Evolutionary conservation across 2,888 invertebrate genomes (phyloP).

Genomic region (Isotomurus palustris): DNA sequence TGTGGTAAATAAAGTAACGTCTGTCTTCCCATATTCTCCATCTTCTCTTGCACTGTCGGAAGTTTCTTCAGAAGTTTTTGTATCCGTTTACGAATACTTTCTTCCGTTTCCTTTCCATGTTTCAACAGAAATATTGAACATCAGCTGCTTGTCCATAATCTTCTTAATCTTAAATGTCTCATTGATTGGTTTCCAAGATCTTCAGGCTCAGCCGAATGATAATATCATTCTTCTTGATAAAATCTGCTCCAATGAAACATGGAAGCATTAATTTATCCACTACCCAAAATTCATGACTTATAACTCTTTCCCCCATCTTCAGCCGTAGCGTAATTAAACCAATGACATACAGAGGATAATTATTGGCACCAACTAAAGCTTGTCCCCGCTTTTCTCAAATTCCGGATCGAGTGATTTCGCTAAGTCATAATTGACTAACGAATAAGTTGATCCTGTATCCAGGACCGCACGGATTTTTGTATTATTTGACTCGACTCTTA

Average conservation of each 20-base stretch:
- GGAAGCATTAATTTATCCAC: background rate
- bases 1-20: constrained; percentile 6
- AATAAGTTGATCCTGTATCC: constrained; percentile 3
- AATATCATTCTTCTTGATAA: constrained; percentile 6
- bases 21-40: background rate
- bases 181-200: too few relatives aligned
- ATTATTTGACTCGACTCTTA: too few relatives aligned
- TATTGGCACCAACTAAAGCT: background rate
- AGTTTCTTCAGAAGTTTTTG: constrained; percentile 8
- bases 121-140: too few relatives aligned
- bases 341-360: background rate
- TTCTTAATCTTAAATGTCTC: too few relatives aligned
- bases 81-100: too few relatives aligned
- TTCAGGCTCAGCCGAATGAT: too few relatives aligned
- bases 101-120: background rate
- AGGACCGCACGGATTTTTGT: too few relatives aligned
- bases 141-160: too few relatives aligned
- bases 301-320: background rate
- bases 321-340: background rate
- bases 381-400: background rate
- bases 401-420: background rate
- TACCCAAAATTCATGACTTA: background rate
- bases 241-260: constrained; percentile 1
- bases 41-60: background rate
- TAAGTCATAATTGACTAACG: background rate